These are phyloP conservation scores for Poeciliopsis retropinna DNA, from an alignment of 2,113 vertebrate genomes.

Conservation along the genomic window DNA sequence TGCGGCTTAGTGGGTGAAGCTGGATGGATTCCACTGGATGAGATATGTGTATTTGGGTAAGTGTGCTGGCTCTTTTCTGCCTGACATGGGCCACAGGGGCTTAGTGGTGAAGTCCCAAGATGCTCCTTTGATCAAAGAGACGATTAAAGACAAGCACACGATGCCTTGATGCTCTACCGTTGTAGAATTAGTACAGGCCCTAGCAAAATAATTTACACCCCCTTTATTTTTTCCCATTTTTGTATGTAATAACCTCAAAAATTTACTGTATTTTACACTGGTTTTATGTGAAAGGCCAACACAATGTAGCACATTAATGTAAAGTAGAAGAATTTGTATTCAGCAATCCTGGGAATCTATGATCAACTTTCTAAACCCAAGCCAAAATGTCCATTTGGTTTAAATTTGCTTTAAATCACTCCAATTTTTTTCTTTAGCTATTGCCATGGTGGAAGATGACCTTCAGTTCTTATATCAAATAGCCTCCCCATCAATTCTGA, in stretches of 20 bases:
- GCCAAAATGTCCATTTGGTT: too few relatives aligned
- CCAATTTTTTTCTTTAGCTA: neutral
- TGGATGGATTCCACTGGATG: slow-evolving; percentile 54
- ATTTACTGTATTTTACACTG: neutral
- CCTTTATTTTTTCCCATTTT: neutral
- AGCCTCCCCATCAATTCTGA: neutral
- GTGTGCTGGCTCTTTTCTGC: slow-evolving; percentile 42
- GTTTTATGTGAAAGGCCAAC: neutral
- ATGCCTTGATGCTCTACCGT: slow-evolving; percentile 5
- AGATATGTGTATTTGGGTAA: slow-evolving; percentile 25
- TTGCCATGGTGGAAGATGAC: too few relatives aligned
- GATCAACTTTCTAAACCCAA: neutral
- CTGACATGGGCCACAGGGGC: slow-evolving; percentile 47
- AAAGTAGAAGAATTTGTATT: neutral
- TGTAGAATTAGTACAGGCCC: neutral
- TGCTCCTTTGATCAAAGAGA: slow-evolving; percentile 44
- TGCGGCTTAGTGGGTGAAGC: slow-evolving; percentile 52
- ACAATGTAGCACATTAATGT: neutral
- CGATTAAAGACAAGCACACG: slow-evolving; percentile 44
- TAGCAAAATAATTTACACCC: neutral
- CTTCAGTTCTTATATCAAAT: too few relatives aligned
- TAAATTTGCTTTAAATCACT: neutral
- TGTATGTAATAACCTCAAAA: neutral
- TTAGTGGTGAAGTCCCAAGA: slow-evolving; percentile 53
- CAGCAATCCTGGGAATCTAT: neutral